Evolutionary conservation across 2,888 invertebrate genomes (phyloP).

Genomic region (Diaprepes abbreviatus): DNA sequence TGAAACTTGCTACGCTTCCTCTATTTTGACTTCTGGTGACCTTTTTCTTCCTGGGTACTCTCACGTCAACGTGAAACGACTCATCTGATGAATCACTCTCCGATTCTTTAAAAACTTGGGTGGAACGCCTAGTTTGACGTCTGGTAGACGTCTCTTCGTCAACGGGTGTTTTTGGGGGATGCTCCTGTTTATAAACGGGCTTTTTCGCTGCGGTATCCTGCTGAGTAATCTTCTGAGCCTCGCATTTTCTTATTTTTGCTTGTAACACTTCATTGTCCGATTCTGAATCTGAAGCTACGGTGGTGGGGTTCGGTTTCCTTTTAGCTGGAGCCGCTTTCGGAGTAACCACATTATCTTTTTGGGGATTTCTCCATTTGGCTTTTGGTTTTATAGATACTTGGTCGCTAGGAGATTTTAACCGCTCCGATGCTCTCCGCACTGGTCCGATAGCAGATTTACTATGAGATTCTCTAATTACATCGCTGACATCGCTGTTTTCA

Average conservation of each 20-base stretch:
- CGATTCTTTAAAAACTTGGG: slow-evolving; percentile 44
- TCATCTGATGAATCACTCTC: slow-evolving; percentile 58
- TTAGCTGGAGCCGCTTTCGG: slow-evolving; percentile 22
- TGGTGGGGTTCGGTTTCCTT: slow-evolving; percentile 27
- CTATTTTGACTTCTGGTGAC: slow-evolving; percentile 49
- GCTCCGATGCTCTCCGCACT: neutral
- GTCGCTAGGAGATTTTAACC: neutral
- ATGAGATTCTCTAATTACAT: neutral
- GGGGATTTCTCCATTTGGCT: neutral
- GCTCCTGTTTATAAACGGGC: neutral
- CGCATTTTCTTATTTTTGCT: slow-evolving; percentile 44
- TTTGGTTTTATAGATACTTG: slow-evolving; percentile 12
- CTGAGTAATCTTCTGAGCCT: slow-evolving; percentile 3
- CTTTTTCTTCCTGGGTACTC: slow-evolving; percentile 57
- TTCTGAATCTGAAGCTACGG: slow-evolving; percentile 34
- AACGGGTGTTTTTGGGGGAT: neutral
- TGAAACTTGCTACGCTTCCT: neutral
- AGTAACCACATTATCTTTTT: neutral
- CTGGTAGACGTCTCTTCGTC: slow-evolving; percentile 42
- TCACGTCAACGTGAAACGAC: slow-evolving; percentile 56
- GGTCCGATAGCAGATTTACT: neutral
- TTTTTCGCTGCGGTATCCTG: slow-evolving; percentile 1
- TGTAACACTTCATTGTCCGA: slow-evolving; percentile 48
- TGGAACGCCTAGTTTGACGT: slow-evolving; percentile 54
- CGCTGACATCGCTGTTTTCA: neutral